Conservation (phyloP, 2,888 invertebrate species). For the Apodemia hepburni region DNA sequence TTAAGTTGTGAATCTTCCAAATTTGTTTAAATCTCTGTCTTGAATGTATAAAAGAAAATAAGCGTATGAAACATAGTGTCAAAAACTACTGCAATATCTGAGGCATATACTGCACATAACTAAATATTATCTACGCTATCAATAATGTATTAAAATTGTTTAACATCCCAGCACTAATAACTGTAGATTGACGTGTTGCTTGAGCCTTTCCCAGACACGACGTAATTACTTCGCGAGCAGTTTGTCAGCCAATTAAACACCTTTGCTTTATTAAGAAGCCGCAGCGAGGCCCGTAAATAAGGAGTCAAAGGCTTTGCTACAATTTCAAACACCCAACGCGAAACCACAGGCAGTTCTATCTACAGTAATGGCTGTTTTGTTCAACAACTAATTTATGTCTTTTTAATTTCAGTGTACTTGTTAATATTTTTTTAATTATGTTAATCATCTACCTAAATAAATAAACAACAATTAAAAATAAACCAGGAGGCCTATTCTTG, state of each 20-base stretch:
- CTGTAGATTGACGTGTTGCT: conserved; percentile 67
- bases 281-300: conserved; percentile 53
- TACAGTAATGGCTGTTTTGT: conserved; percentile 14
- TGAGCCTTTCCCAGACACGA: conserved; percentile 62
- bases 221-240: conserved; percentile 76
- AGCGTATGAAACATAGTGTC: no score
- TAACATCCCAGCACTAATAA: conserved; percentile 41
- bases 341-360: conserved; percentile 2
- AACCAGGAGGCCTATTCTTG: no score
- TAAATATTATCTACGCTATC: no score
- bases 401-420: background rate
- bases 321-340: conserved; percentile 31
- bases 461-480: no score
- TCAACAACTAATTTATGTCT: conserved; percentile 15
- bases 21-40: no score
- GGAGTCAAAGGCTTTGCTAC: conserved; percentile 46
- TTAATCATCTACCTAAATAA: no score
- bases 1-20: no score
- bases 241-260: conserved; percentile 80
- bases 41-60: no score
- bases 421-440: background rate
- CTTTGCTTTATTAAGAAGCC: conserved; percentile 79
- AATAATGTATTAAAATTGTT: conserved; percentile 15
- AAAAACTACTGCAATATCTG: no score
- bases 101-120: no score